Percentiles rank a stretch among this genome's conserved stretches.
phyloP scores from a whole-genome alignment of 2,888 invertebrate genomes.

The Drosophila maculinotata region DNA sequence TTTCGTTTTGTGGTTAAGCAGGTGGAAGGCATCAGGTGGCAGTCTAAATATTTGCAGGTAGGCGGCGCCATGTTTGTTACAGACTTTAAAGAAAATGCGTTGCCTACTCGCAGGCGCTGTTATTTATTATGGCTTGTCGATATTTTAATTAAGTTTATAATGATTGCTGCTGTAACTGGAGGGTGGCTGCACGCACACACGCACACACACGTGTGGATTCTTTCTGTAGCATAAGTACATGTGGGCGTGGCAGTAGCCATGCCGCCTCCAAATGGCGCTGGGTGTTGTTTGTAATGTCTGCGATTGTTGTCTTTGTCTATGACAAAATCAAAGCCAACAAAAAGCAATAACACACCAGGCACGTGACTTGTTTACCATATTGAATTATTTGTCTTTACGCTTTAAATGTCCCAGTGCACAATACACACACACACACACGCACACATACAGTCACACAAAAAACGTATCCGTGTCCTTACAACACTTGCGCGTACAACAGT shows the following conservation, averaged over 20 bases:
- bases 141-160: slow-evolving; percentile 79
- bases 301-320: slow-evolving; percentile 33
- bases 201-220: background rate
- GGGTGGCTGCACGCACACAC: background rate
- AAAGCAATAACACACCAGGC: slow-evolving; percentile 72
- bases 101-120: slow-evolving; percentile 40
- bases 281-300: slow-evolving; percentile 31
- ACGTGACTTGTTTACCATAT: slow-evolving; percentile 83
- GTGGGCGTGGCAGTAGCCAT: slow-evolving; percentile 17
- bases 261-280: background rate
- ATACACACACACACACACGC: slow-evolving; percentile 7
- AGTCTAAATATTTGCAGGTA: slow-evolving; percentile 48
- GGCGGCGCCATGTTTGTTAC: slow-evolving; percentile 29
- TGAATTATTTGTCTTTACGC: slow-evolving; percentile 75
- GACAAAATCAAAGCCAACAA: slow-evolving; percentile 63
- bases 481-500: background rate
- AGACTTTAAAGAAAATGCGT: slow-evolving; percentile 39
- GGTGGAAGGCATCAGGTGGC: slow-evolving; percentile 17
- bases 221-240: slow-evolving; percentile 14
- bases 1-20: slow-evolving; percentile 12
- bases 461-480: slow-evolving; percentile 4
- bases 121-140: slow-evolving; percentile 61
- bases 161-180: slow-evolving; percentile 41
- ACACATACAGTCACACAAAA: slow-evolving; percentile 10
- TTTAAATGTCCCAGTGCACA: slow-evolving; percentile 59